Conservation (phyloP, 2,113 vertebrate species). For the Phylloscopus trochilus region DNA sequence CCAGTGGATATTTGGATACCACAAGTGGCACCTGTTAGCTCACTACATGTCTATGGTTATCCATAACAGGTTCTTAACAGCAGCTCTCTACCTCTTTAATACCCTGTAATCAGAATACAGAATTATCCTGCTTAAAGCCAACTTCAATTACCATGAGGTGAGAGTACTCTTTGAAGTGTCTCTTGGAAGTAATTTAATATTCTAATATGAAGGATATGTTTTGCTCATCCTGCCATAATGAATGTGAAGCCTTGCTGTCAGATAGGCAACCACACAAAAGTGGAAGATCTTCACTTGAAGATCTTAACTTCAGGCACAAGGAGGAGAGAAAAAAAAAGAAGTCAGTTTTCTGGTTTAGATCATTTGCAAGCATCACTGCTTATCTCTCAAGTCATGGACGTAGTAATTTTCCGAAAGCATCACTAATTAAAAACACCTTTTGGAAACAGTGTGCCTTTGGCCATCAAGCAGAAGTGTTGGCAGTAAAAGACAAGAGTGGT, state of each 20-base stretch:
- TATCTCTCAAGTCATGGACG: neutral
- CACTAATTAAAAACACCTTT: slow-evolving; percentile 6
- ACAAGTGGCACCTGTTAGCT: neutral
- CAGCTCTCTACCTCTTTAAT: neutral
- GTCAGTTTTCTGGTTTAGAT: neutral
- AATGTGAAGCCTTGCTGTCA: neutral
- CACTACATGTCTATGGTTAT: neutral
- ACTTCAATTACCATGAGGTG: neutral
- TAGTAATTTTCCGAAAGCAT: neutral
- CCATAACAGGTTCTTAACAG: neutral
- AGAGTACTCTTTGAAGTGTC: neutral
- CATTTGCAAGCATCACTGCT: neutral
- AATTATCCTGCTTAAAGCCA: slow-evolving; percentile 10
- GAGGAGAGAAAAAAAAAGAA: neutral
- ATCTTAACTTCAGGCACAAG: neutral
- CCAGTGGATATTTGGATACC: neutral
- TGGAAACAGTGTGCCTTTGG: neutral
- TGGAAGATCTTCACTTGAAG: neutral
- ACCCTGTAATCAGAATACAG: neutral
- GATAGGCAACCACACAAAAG: neutral
- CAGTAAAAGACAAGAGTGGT: neutral
- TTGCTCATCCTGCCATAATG: neutral
- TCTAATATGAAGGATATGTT: neutral
- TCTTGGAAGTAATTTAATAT: neutral
- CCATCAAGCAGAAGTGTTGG: neutral